Evolutionary conservation across 2,113 vertebrate species (phyloP), one percentile per base, ranked within the genome.

Genomic region (Cyprinodon tularosa): DNA sequence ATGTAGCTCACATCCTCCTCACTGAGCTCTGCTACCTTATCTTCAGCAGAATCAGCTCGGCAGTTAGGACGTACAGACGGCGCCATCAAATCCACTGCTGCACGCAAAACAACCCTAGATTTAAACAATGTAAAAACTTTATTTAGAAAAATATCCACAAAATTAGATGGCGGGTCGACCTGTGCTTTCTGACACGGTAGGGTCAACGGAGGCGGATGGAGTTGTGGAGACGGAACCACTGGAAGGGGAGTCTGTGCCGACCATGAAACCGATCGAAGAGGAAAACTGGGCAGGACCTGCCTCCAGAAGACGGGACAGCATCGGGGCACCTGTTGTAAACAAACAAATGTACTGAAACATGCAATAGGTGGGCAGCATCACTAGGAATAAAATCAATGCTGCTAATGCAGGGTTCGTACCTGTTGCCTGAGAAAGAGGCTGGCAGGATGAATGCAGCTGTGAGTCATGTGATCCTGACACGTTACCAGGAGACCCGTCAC

Each of bases 301-400:
- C 94, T 98, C 97, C 95, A 99, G 93, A 93, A 99, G 97, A 94
- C 97, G 96, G 89, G 97, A 99, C 94, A 98, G 94, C 93, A 97
- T 98, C 81, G 97, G 97, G 91, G 97, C 96, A 95, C 97, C 97
- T 98, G 95, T 72, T 64, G 53, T n/a, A 65, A 8, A 42, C 50
- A 72, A 3, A 14, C 68, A 82, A 0, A 64, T 22, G 0, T 29
- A 63, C 66, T 62, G 40, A 74, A 70, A 66, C 65, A 76, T 14
- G n/a, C 50, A n/a, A 8, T n/a, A n/a, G 10, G 2, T n/a, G n/a
- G 50, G 50, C 17, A 57, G n/a, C n/a, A 57, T 57, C 17, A n/a
- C 20, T 20, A 10, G 17, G 20, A 4, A 17, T 8, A 17, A 63
- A 3, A 71, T 29, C 38, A 63, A 68, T 4, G 15, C 11, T 59